Conservation (phyloP, 2,113 vertebrate species). For the Nansenia antarctica region DNA sequence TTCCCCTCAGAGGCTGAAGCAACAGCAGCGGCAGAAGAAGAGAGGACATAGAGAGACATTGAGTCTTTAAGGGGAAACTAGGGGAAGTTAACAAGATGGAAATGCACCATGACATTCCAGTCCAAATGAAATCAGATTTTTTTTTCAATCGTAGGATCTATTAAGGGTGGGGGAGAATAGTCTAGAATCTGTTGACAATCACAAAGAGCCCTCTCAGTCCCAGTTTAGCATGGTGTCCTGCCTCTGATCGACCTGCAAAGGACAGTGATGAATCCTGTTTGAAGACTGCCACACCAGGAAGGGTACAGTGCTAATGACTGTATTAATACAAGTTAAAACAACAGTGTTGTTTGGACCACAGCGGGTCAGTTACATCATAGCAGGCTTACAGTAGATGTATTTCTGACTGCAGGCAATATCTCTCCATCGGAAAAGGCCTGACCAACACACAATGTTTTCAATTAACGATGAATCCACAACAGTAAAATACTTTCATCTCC, state of each 20-base stretch:
- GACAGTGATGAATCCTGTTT: too few relatives aligned
- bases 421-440: neutral
- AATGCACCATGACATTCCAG: constrained; percentile 39
- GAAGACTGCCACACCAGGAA: neutral
- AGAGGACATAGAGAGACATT: too few relatives aligned
- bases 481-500: neutral
- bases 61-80: too few relatives aligned
- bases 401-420: neutral
- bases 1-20: too few relatives aligned
- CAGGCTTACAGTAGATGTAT: too few relatives aligned
- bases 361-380: too few relatives aligned
- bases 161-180: constrained; percentile 1
- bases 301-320: too few relatives aligned
- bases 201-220: constrained; percentile 12
- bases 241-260: neutral
- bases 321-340: too few relatives aligned
- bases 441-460: neutral
- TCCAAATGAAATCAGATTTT: constrained; percentile 1
- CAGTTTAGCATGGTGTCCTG: neutral
- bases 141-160: neutral
- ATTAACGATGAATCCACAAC: neutral
- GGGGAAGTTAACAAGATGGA: too few relatives aligned
- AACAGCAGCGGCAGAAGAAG: too few relatives aligned
- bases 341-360: too few relatives aligned
- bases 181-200: constrained; percentile 7